Evolutionary conservation across 2,888 invertebrate species (phyloP).

Genomic region (Terebella lapidaria): DNA sequence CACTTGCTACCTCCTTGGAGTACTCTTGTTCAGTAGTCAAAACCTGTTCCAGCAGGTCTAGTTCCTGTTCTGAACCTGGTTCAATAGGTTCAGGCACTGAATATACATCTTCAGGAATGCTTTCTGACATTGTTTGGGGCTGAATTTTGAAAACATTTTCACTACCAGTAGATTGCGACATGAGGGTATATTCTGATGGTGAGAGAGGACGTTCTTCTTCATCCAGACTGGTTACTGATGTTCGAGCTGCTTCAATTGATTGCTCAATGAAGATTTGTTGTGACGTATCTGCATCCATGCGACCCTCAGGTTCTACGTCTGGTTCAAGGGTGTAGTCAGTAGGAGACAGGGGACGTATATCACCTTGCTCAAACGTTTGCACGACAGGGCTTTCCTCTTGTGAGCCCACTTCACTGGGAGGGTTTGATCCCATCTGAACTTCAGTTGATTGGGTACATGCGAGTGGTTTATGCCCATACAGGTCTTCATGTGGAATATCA

Average conservation of each 20-base stretch:
- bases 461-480: neutral
- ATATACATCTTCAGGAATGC: constrained; percentile 15
- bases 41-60: neutral
- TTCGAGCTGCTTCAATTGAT: constrained; percentile 27
- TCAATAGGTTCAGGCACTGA: constrained; percentile 14
- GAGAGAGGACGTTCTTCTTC: constrained; percentile 42
- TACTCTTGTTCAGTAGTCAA: neutral
- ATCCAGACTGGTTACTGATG: constrained; percentile 10
- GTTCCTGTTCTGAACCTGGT: neutral
- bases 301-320: constrained; percentile 31
- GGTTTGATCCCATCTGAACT: constrained; percentile 19
- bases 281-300: constrained; percentile 38
- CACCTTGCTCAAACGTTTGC: constrained; percentile 1
- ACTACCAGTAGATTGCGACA: constrained; percentile 19
- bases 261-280: constrained; percentile 47
- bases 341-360: constrained; percentile 37
- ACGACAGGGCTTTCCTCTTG: constrained; percentile 6
- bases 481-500: too few relatives aligned
- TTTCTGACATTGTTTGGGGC: neutral
- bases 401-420: constrained; percentile 27
- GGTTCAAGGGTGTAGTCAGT: constrained; percentile 40
- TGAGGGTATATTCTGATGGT: constrained; percentile 46
- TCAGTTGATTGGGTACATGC: neutral
- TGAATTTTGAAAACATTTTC: constrained; percentile 1
- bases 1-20: neutral